A percentile compares a stretch with the other conserved stretches of the same genome.
These are phyloP conservation scores for Eristalis tenax DNA, from an alignment of 2,888 invertebrate genomes.

Conservation along the genomic window DNA sequence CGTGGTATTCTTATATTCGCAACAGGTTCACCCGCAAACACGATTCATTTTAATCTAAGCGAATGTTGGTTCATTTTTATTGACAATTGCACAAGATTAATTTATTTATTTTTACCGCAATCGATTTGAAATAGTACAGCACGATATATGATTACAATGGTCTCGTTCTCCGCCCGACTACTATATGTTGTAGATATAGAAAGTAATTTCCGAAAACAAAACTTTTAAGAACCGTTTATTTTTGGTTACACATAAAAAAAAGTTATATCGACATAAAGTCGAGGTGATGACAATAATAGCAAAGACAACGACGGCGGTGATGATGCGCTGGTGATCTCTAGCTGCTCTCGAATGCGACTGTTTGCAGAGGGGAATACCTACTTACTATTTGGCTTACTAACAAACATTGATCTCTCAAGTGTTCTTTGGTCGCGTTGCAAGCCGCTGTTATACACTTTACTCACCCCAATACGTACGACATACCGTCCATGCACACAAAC, in stretches of 20 bases:
- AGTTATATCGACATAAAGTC: conserved; percentile 71
- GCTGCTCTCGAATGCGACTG: conserved; percentile 82
- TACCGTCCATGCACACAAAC: conserved; percentile 46
- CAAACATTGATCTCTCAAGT: conserved; percentile 82
- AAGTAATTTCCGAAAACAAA: conserved; percentile 72
- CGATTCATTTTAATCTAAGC: conserved; percentile 63
- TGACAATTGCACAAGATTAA: conserved; percentile 71
- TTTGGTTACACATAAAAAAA: conserved; percentile 70
- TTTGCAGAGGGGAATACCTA: conserved; percentile 82
- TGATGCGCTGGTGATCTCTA: conserved; percentile 81
- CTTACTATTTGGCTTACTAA: conserved; percentile 82
- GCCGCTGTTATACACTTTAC: conserved; percentile 58
- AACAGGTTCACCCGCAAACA: conserved; percentile 63
- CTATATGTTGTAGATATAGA: conserved; percentile 63
- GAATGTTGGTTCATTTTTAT: conserved; percentile 67
- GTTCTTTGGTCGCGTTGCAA: conserved; percentile 73
- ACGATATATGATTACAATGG: conserved; percentile 67
- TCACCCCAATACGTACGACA: conserved; percentile 55
- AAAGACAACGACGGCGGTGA: conserved; percentile 72
- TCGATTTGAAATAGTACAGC: conserved; percentile 69
- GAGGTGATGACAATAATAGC: conserved; percentile 71
- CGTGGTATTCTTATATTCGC: conserved; percentile 66
- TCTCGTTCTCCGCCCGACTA: conserved; percentile 61
- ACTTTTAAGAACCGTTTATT: conserved; percentile 72
- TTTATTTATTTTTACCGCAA: conserved; percentile 71